Percentiles rank a stretch among this genome's conserved stretches.
These are phyloP conservation scores for Melanotaenia maccullochi DNA, from an alignment of 2,797 vertebrate species.

Conservation along the genomic window DNA sequence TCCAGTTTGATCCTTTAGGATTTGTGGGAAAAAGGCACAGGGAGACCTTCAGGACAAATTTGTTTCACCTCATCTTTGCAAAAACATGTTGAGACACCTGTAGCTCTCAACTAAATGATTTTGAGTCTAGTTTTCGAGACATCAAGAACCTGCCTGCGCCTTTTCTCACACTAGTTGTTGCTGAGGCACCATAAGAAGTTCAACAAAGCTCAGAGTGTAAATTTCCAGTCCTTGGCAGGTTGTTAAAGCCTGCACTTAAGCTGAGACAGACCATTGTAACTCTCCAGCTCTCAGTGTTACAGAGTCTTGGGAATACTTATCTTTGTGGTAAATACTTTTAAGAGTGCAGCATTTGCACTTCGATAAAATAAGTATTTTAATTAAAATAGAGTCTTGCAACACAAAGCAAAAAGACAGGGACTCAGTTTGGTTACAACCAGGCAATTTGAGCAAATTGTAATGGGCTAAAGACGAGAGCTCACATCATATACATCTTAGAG, in stretches of 20 bases:
- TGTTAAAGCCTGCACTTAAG: constrained; percentile 11
- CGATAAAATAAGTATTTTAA: neutral
- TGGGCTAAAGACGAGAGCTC: constrained; percentile 6
- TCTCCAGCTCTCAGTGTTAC: neutral
- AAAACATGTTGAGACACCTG: constrained; percentile 33
- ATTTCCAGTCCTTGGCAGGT: constrained; percentile 24
- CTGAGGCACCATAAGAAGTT: constrained; percentile 3
- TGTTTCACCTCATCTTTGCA: constrained; percentile 6
- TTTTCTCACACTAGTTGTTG: constrained; percentile 4
- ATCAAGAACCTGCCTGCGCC: neutral
- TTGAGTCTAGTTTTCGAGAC: neutral
- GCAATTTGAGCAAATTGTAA: constrained; percentile 43
- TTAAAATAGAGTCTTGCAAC: neutral
- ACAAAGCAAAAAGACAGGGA: neutral
- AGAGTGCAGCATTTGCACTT: neutral
- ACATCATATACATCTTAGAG: neutral
- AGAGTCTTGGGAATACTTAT: neutral
- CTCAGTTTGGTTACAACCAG: too few species aligned
- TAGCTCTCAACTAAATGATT: constrained; percentile 9
- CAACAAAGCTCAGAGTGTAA: constrained; percentile 30
- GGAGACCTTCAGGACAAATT: constrained; percentile 8
- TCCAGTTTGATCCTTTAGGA: neutral
- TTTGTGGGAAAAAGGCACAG: constrained; percentile 10
- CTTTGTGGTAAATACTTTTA: constrained; percentile 3
- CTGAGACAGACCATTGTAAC: neutral